Conservation (phyloP, 2,888 invertebrate species). For the Melanchra persicariae region DNA sequence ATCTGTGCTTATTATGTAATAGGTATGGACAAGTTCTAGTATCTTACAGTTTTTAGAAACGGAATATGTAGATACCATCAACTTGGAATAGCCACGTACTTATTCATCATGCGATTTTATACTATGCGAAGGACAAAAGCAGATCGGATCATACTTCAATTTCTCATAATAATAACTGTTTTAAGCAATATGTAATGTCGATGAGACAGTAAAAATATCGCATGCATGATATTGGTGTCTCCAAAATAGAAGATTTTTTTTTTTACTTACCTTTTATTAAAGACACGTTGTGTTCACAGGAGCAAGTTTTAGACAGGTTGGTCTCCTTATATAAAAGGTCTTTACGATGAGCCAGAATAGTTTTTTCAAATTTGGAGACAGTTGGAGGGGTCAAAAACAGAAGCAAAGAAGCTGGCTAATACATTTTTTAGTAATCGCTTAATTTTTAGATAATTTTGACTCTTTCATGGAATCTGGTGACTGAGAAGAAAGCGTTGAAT, state of each 20-base stretch:
- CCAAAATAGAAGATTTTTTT: background rate
- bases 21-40: slow-evolving; percentile 8
- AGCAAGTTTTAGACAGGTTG: background rate
- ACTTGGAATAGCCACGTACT: slow-evolving; percentile 2
- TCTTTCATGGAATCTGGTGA: background rate
- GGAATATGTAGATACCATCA: slow-evolving; percentile 30
- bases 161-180: background rate
- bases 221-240: background rate
- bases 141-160: background rate
- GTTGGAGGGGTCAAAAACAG: background rate
- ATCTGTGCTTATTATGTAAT: slow-evolving; percentile 11
- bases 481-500: slow-evolving; percentile 42
- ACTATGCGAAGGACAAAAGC: background rate
- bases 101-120: slow-evolving; percentile 6
- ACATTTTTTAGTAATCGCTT: background rate
- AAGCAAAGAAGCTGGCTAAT: background rate
- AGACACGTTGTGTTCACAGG: background rate
- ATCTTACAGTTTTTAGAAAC: slow-evolving; percentile 34
- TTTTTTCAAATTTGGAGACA: background rate
- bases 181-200: background rate
- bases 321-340: background rate
- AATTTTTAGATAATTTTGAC: background rate
- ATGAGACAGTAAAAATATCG: background rate
- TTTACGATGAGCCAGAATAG: background rate
- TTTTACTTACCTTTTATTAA: background rate